Base-by-base conservation (phyloP, 2,797 vertebrate genomes). In the Arctocebus calabarensis region DNA sequence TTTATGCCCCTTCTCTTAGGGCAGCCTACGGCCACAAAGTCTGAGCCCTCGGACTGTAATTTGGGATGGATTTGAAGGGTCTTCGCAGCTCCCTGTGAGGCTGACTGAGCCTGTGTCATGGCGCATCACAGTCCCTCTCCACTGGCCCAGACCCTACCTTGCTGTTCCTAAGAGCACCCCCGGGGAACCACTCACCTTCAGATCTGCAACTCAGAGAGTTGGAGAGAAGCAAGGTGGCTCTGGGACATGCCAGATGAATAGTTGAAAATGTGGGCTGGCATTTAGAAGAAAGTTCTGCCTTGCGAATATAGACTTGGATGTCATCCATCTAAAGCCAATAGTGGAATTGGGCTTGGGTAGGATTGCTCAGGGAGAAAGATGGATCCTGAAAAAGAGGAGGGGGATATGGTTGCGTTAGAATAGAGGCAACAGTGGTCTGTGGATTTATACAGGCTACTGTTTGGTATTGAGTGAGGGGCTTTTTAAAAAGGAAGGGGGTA, bases 261-360 rank as follows among this genome's bases (percentile, higher is more conserved):
- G 84, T 79, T 86, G 79, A 74, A 82, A 95, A 88, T 84, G 79
- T 52, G 71, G 66, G 68, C 83, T 94, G 83, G 48, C 78, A 83
- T 94, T 96, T 83, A 93, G 86, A 86, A 75, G 95, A 85, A 70
- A 95, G 84, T 59, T 86, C 22, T 62, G 74, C 27, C 74, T 57
- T 90, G 43, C 68, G 61, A 90, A 64, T 84, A 81, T 0, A 48
- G 66, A 70, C 45, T 94, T 92, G 82, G 88, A 87, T 45, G 62
- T 57, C 52, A 61, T 40, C 73, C 68, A 82, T 29, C 22, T 95
- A 55, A 62, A 91, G 71, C 84, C 62, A 77, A 20, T 66, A 14
- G n/a, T 64, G 64, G 74, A 82, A 32, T 57, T 19, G 7, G n/a
- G 55, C 78, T 77, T 88, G 73, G 40, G n/a, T 45, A 40, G 71